Base-by-base conservation (phyloP, 2,797 vertebrate species). In the Characodon lateralis region DNA sequence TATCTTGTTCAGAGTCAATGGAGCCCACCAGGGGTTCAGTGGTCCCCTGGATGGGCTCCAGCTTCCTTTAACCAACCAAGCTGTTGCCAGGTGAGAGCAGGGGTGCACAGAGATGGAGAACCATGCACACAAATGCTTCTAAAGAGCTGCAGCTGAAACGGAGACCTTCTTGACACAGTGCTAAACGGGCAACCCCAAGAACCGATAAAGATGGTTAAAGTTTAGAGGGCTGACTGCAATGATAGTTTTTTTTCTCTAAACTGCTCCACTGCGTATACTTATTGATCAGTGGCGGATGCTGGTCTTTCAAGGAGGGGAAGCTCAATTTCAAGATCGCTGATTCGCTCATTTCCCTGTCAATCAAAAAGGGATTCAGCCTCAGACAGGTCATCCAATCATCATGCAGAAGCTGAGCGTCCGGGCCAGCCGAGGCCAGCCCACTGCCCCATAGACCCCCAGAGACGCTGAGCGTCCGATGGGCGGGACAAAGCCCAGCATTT, bases 41-140 rank as follows among this genome's bases (percentile, higher is more conserved):
- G 35, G 35, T n/a, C 39, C 55, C 24, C n/a, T 73, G 71, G 39
- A 73, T 26, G 8, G 22, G 22, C 35, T 59, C 53, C 72, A 43
- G 70, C n/a, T 13, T 59, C 28, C 16, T 26, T 41, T 63, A 20
- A 46, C 6, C 48, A 10, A 14, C 56, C 56, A 73, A 48, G 56
- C n/a, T 22, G 26, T 46, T 26, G 18, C 24, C 55, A 43, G 39
- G 24, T 58, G 24, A 28, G 53, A 10, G 14, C 7, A 41, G 22
- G 22, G 26, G 35, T 39, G 9, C 31, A n/a, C 71, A 58, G 14
- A 46, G 16, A 73, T 43, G 41, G 24, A 46, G 14, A 48, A 43
- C 56, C 55, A 73, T 73, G 41, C n/a, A 73, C 26, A 73, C 12
- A 41, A 46, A 69, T 69, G 66, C 24, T 24, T 58, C 41, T 43